Evolutionary conservation across 2,797 vertebrate species (phyloP), one percentile per base, ranked within the genome.

Genomic region (Anomalospiza imberbis): DNA sequence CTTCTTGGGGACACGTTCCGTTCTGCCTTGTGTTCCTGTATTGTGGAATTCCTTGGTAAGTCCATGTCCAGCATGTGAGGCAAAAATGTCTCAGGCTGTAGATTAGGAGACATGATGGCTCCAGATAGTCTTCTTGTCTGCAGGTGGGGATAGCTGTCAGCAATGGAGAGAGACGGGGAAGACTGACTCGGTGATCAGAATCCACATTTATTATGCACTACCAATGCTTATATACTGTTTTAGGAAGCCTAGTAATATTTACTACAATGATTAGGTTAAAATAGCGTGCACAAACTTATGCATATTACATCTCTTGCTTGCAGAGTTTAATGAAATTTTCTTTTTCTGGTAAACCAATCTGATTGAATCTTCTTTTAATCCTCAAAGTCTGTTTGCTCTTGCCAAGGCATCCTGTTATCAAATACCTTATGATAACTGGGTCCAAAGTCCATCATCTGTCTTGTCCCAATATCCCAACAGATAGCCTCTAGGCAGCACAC

Each of bases 41-140:
- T 36, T 0, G 4, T 51, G 31, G 60, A 88, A 74, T 54, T 40
- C 15, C 29, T 48, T 7, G 4, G 8, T 58, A 77, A 55, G 14
- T 74, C 61, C 15, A 12, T 3, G 3, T 66, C 31, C 24, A 80
- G n/a, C 10, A n/a, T 2, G 26, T 24, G 40, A 73, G 48, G 73
- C n/a, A 55, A 26, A n/a, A 47, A 47, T 7, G 8, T 22, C 31
- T 80, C 16, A n/a, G 47, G 19, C 19, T 72, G 16, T 55, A 10
- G n/a, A 17, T 7, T 53, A 21, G n/a, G 28, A 76, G 40, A 66
- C 9, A 10, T 7, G 48, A 16, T 60, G 48, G 36, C 14, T 72
- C 7, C 34, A 5, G 5, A 20, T 17, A 34, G 34, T 85, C 17
- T 54, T 58, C 34, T 48, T 48, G 32, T 51, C 19, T 0, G 0